Percentiles rank a stretch among this genome's conserved stretches.
Conservation (phyloP, 2,888 invertebrate species). For the Geophilus truncorum region DNA sequence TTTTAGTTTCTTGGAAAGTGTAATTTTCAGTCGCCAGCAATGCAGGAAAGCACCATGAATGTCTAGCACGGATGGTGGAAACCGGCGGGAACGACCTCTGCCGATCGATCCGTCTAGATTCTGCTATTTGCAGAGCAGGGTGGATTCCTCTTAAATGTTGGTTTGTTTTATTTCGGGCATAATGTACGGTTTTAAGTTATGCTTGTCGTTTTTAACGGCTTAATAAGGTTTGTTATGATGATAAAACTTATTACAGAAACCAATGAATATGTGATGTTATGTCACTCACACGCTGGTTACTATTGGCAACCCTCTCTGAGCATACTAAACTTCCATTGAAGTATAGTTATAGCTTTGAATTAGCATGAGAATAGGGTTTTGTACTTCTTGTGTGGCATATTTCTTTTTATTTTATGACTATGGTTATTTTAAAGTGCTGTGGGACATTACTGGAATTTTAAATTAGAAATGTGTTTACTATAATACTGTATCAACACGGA, state of each 20-base stretch:
- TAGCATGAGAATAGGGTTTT: not conserved
- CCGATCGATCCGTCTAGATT: not conserved
- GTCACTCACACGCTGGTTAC: not conserved
- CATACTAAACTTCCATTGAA: not conserved
- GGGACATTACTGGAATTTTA: no score
- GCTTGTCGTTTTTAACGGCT: not conserved
- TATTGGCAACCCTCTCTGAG: not conserved
- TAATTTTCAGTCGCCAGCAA: not conserved
- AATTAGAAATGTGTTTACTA: no score
- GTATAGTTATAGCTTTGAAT: not conserved
- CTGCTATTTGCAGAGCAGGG: not conserved
- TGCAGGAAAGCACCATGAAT: constrained; percentile 7
- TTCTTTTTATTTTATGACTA: not conserved
- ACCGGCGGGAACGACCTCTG: constrained; percentile 16
- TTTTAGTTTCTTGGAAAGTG: not conserved
- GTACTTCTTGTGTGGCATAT: not conserved
- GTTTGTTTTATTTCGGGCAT: not conserved
- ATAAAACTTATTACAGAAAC: not conserved
- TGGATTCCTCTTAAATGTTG: not conserved
- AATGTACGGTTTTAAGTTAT: not conserved
- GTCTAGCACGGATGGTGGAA: not conserved
- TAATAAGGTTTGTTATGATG: not conserved
- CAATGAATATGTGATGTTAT: not conserved
- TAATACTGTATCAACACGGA: no score
- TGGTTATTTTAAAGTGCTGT: no score